A percentile compares a stretch with the other conserved stretches of the same genome.
These are phyloP conservation scores for Cantharis rustica DNA, from an alignment of 2,888 invertebrate genomes.

Conservation along the genomic window DNA sequence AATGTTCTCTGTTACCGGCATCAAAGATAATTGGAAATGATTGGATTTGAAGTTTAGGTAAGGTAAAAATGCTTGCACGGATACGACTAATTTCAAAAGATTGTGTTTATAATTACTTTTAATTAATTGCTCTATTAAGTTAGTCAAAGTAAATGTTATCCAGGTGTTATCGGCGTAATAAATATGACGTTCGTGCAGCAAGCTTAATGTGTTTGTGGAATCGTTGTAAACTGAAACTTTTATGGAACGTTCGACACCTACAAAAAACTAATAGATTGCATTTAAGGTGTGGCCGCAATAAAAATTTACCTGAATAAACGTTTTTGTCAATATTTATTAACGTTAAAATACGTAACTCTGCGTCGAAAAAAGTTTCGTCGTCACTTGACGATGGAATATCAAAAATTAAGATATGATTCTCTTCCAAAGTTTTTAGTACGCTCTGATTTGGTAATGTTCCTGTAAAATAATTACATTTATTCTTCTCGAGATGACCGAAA, in stretches of 20 bases:
- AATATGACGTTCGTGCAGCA: constrained; percentile 44
- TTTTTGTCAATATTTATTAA: constrained; percentile 40
- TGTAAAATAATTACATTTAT: constrained; percentile 30
- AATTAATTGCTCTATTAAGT: constrained; percentile 39
- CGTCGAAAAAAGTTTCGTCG: constrained; percentile 49
- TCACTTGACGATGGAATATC: constrained; percentile 47
- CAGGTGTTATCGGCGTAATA: constrained; percentile 52
- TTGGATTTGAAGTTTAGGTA: constrained; percentile 28
- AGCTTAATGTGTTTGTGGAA: constrained; percentile 36
- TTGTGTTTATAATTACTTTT: constrained; percentile 24
- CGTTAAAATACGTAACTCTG: constrained; percentile 52
- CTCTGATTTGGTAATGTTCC: constrained; percentile 40
- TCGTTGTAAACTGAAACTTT: constrained; percentile 47
- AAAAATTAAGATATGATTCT: constrained; percentile 50
- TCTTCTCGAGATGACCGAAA: no score
- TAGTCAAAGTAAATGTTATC: constrained; percentile 51
- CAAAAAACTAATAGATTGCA: constrained; percentile 15
- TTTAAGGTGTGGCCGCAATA: background rate
- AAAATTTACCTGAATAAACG: constrained; percentile 8
- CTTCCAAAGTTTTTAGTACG: constrained; percentile 39
- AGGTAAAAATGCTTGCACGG: constrained; percentile 42
- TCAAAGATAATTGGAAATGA: constrained; percentile 47
- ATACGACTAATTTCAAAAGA: constrained; percentile 47
- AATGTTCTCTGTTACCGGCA: constrained; percentile 45
- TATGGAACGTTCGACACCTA: constrained; percentile 43